Base-by-base conservation (phyloP, 2,888 invertebrate species). In the Nemurella pictetii region DNA sequence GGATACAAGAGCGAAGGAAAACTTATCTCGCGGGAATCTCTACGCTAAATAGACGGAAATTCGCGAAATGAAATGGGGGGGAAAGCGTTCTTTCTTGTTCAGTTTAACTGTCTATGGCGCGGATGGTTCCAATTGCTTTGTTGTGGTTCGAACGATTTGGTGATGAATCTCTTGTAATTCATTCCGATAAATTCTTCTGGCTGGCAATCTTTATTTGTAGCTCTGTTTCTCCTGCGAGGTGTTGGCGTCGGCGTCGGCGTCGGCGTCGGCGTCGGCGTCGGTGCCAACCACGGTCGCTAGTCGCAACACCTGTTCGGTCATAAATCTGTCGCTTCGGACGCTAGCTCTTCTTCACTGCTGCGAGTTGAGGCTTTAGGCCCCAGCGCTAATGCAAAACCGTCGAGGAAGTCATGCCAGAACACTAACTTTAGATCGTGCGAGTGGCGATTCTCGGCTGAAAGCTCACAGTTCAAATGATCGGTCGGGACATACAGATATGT, bases 251-350 rank as follows among this genome's bases (percentile, higher is more conserved):
- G 32, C 32, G 32, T 32, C 55, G 55, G 20, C 55, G 55, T 55
- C 55, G 55, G 55, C 55, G 55, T 20, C 9, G 55, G 20, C 4
- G 32, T 32, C 55, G 55, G 20, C 55, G 55, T 20, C 55, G 20
- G 9, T 55, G 55, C 55, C 55, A 55, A 55, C 15, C 15, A 55
- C 9, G 55, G 20, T 55, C 55, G 55, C 55, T 20, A 20, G 55
- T 3, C 9, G 27, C 85, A 25, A 85, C 85, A 85, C 85, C 85
- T 85, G 85, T 85, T 85, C 83, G 75, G 72, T n/a, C 83, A 85
- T 85, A 85, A 85, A 85, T 85, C 85, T 83, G 83, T 83, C 85
- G 83, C 26, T 29, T 36, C 28, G 78, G 30, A 28, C 28, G 78
- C 78, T 5, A 27, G 26, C 2, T 30, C 20, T 29, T 25, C 30